Evolutionary conservation across 1,140 invertebrate genomes (phyloP), one percentile per base, ranked within the genome.

Genomic region (Nasonia vitripennis): DNA sequence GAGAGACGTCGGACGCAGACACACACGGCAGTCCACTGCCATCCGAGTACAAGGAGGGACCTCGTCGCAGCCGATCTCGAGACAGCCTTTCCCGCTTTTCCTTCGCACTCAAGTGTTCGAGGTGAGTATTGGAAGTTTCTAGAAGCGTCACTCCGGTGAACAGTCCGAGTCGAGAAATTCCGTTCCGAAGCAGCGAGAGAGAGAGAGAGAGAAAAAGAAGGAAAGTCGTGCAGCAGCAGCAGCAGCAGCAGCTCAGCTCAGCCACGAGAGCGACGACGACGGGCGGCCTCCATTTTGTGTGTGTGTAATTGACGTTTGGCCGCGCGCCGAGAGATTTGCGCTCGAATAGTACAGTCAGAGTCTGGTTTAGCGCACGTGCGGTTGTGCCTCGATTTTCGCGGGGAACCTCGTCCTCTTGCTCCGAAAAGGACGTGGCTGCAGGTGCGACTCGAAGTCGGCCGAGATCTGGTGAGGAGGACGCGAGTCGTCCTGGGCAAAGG

Each of bases 31-130:
- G 55, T 81, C 89, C 89, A 91, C 91, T 91, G 91, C 89, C 91
- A 91, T 90, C 90, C 87, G 87, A 88, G 91, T 90, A 89, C 87
- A 89, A 91, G 90, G 88, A 92, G 90, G 17, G 55, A 90, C 90
- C 87, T 89, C 91, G 81, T 62, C 55, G 55, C 55, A 75, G 73
- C 37, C 31, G 31, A 37, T 34, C 37, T 45, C 73, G 73, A 75
- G 73, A 34, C 17, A 34, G 23, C 23, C 31, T 71, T 70, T 41
- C 48, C 23, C n/a, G 34, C 37, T 55, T 27, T 34, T 79, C 75
- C 67, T 14, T 45, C 41, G 23, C 11, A 11, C 70, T 10, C 9
- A 41, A 71, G 70, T 71, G 70, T 45, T 14, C 12, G 48, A 79
- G 77, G 83, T 84, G 75, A 68, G 82, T 84, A 45, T 41, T 31